Base-by-base conservation (phyloP, 2,113 vertebrate genomes). In the Vulpes lagopus region DNA sequence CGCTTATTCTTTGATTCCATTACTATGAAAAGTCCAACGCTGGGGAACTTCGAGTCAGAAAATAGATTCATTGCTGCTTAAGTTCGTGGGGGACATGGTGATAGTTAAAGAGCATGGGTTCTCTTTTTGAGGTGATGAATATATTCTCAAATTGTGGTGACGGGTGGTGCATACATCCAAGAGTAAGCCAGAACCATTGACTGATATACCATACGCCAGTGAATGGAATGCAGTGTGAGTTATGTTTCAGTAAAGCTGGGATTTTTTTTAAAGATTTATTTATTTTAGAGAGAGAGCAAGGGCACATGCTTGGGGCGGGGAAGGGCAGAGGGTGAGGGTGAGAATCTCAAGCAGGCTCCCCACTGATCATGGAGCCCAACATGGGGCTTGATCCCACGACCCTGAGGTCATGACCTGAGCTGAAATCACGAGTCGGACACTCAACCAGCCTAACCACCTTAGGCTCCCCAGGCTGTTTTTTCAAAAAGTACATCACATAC, bases 81-180 rank as follows among this genome's bases (percentile, higher is more conserved):
- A 38, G 20, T n/a, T 17, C 19, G 7, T 6, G 14, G 25, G 14
- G 51, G 22, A 43, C 43, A 43, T 43, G 62, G 3, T 32, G 5
- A 11, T 1, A 30, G 14, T 11, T 57, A 2, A 65, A 38, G 16
- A 17, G 14, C 32, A 2, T 3, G 0, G 32, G 19, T 22, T 57
- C 81, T 30, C 82, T 62, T 53, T 49, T 2, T 16, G n/a, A 76
- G 17, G 35, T 15, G n/a, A 10, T 4, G 20, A 20, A 20, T 43
- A 17, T 27, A 35, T 57, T 38, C 53, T 43, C 1, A 27, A 32
- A 22, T 51, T 10, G 7, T 3, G 19, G 6, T 27, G 30, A 9
- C 0, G 8, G 51, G 15, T 12, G 17, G 15, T 12, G 17, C 0
- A 1, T 57, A 0, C 2, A 1, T 57, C 23, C 32, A 43, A 6